Percentiles rank a stretch among this genome's conserved stretches.
Conservation (phyloP, 2,888 invertebrate genomes). For the Melipona beecheii region DNA sequence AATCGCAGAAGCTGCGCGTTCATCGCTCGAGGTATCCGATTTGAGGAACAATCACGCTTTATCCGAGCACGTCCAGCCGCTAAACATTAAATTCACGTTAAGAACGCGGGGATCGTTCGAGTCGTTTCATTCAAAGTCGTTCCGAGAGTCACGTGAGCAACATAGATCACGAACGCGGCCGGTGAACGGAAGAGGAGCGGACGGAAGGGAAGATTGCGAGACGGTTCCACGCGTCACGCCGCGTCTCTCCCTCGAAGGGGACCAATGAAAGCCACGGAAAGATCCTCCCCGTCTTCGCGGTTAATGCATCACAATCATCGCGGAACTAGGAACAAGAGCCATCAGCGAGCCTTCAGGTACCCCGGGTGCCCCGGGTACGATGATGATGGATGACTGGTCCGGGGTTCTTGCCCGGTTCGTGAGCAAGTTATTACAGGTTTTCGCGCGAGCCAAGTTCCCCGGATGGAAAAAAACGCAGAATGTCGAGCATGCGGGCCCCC, state of each 20-base stretch:
- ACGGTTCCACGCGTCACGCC: constrained; percentile 15
- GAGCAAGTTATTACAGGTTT: constrained; percentile 76
- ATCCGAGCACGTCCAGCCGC: neutral
- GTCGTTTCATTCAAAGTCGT: neutral
- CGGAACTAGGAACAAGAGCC: constrained; percentile 39
- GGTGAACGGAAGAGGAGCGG: neutral
- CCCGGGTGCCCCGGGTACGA: constrained; percentile 50
- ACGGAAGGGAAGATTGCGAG: too few relatives aligned
- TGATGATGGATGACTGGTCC: constrained; percentile 76
- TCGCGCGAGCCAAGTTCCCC: constrained; percentile 52
- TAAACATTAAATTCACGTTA: constrained; percentile 8
- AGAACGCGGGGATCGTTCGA: neutral
- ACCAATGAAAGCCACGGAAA: neutral
- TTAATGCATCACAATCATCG: constrained; percentile 36
- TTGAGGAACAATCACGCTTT: neutral
- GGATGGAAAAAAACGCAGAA: constrained; percentile 55
- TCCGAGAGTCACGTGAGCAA: neutral
- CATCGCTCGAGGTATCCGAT: neutral
- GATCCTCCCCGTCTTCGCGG: neutral
- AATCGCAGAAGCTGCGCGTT: too few relatives aligned
- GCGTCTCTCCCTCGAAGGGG: neutral
- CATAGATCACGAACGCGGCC: neutral
- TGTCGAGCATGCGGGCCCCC: constrained; percentile 65
- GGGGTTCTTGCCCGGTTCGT: constrained; percentile 74
- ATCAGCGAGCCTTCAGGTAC: constrained; percentile 60